These are phyloP conservation scores for Anthoptus insignis DNA, from an alignment of 2,888 invertebrate genomes.

Conservation along the genomic window DNA sequence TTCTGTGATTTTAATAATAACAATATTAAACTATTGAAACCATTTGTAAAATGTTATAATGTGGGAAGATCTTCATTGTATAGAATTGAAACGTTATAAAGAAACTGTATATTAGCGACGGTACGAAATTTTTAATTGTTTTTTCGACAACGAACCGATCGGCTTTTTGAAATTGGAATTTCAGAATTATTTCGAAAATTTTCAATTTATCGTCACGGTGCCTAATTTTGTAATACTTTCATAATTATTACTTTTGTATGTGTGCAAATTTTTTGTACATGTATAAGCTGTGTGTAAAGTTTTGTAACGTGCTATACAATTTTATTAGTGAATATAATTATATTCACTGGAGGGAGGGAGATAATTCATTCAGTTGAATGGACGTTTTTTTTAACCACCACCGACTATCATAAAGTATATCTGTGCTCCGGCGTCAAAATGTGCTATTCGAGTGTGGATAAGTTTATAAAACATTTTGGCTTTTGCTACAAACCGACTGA, in stretches of 20 bases:
- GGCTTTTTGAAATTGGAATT: conserved; percentile 1
- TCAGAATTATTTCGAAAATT: neutral
- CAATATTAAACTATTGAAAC: conserved; percentile 22
- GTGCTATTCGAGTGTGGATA: conserved; percentile 58
- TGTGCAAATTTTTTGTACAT: no score
- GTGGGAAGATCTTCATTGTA: neutral
- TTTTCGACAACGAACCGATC: conserved; percentile 21
- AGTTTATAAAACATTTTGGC: conserved; percentile 58
- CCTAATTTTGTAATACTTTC: conserved; percentile 20
- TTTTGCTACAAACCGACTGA: conserved; percentile 42
- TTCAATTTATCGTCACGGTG: neutral
- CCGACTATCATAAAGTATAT: no score
- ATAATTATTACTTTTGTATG: neutral
- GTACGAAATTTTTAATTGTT: neutral
- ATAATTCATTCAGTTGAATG: no score
- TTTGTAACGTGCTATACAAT: neutral
- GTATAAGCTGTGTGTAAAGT: neutral
- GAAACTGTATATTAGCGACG: conserved; percentile 28
- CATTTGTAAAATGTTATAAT: neutral
- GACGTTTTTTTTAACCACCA: no score
- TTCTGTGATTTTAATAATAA: conserved; percentile 34
- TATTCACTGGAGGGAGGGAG: no score
- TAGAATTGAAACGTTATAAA: conserved; percentile 25
- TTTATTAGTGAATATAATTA: neutral
- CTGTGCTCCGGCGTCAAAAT: no score